Evolutionary conservation across 2,797 vertebrate species (phyloP), one percentile per base, ranked within the genome.

Genomic region (Amniataba percoides): DNA sequence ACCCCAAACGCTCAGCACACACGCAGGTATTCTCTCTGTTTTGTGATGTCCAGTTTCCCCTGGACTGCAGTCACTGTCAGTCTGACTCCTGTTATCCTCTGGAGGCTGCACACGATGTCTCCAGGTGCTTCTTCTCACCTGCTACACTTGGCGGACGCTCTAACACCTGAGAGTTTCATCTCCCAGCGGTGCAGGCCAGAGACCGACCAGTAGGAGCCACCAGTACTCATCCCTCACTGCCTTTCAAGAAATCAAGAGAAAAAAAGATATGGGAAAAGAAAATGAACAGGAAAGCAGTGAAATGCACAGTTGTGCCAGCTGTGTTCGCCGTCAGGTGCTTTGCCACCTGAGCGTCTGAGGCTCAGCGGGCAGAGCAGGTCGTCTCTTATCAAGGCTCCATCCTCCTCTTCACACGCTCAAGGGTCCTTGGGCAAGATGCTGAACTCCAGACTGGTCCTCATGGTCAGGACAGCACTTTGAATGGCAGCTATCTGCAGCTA

Each of bases 51-150:
- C 39, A 67, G 12, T 31, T 43, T 7, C 39, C 51, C 19, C 15
- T 42, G 36, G 52, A 53, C 21, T 27, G 49, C 27, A 40, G 48
- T 39, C n/a, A 3, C 27, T 43, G 23, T 31, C 25, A 9, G 7
- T 36, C 34, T 36, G 8, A 36, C 23, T 14, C 23, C 12, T 7
- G 4, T 36, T 36, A 36, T 36, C 34, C 34, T 27, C 12, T n/a
- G 18, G 39, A 67, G 39, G 51, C 23, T 31, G 18, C 49, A 42
- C 49, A 52, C 25, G n/a, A 15, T 25, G 49, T 67, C 36, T 27
- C 36, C 51, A 67, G 64, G 21, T 67, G 51, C 51, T 55, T 55
- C 25, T 67, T 42, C 43, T 53, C 64, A 53, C 36, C 48, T 66
- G 39, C 36, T 45, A n/a, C 40, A 67, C 51, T 52, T 43, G 23